Base-by-base conservation (phyloP, 2,113 vertebrate genomes). In the Accipiter virgatus region DNA sequence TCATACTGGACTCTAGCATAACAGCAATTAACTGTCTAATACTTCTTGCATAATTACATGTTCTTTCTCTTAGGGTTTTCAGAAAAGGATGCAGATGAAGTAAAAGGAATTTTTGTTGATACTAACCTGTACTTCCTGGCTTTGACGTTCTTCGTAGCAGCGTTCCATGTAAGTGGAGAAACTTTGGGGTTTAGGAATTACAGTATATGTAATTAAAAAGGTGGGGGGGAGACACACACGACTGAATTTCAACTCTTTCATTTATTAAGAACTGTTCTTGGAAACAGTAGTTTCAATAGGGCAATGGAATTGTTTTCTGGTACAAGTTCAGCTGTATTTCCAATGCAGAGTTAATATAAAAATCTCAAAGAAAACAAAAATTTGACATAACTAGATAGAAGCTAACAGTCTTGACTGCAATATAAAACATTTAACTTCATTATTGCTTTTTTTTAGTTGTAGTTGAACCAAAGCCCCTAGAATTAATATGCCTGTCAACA, bases 71-170 rank as follows among this genome's bases (percentile, higher is more conserved):
- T 88, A 99, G 99, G 99, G 5, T 99, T 99, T 97, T 99, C 99
- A 36, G 99, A 99, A 97, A 99, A 99, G 83, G 99, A 99, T 34
- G 98, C 99, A 7, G 99, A 99, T 95, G 99, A 99, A 97, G 99
- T 99, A 42, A 99, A 99, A 96, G 99, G 99, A 42, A 99, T 99
- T 93, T 99, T 99, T 88, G 99, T 99, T n/a, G 99, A 99, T 74
- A 99, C 99, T 65, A 99, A 99, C 94, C 96, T 99, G 79, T 99
- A 99, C 93, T 99, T 99, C 95, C 93, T 99, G 65, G 99, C 99
- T 6, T 94, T 99, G 92, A 99, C 99, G 9, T 99, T 99, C 97
- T 99, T 99, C 26, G 99, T 99, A 6, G 99, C 99, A 13, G 99
- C 99, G 0, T 99, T 99, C 91, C 99, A 99, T 29, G 99, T 99